Percentiles rank a stretch among this genome's conserved stretches.
Conservation (phyloP, 2,113 vertebrate species). For the Nicator chloris region DNA sequence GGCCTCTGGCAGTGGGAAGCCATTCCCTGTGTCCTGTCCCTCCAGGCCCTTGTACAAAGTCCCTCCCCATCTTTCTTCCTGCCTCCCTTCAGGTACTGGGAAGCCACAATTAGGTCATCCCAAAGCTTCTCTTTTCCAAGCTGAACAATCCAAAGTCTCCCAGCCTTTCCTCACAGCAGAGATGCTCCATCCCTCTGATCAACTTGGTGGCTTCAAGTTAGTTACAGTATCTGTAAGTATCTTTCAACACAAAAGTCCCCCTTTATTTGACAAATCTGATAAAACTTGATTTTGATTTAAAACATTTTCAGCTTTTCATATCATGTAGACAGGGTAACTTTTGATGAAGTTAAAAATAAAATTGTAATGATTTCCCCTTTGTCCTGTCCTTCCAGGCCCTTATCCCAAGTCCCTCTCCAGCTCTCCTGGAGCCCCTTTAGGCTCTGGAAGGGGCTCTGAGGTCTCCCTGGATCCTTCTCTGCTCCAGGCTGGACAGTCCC, state of each 20-base stretch:
- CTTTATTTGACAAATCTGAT: background rate
- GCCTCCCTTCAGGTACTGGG: background rate
- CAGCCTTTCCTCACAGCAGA: background rate
- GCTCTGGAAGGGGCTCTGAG: fast-evolving
- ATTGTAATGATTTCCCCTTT: background rate
- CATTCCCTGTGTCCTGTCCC: background rate
- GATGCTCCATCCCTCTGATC: background rate
- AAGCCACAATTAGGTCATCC: background rate
- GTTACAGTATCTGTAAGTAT: fast-evolving
- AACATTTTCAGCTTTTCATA: background rate
- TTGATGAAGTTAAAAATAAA: background rate
- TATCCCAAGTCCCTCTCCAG: background rate
- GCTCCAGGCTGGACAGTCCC: background rate
- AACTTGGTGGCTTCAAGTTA: background rate
- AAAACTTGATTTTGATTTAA: background rate
- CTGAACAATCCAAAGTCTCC: background rate
- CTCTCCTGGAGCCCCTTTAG: background rate
- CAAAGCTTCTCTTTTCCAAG: background rate
- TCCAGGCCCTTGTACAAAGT: background rate
- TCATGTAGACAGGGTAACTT: background rate
- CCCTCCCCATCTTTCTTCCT: background rate
- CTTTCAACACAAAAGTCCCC: background rate
- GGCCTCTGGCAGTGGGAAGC: background rate
- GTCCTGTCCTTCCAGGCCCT: background rate
- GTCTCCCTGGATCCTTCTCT: background rate